Evolutionary conservation across 1,140 invertebrate genomes (phyloP), one percentile per base, ranked within the genome.

Genomic region (Drosophila willistoni): DNA sequence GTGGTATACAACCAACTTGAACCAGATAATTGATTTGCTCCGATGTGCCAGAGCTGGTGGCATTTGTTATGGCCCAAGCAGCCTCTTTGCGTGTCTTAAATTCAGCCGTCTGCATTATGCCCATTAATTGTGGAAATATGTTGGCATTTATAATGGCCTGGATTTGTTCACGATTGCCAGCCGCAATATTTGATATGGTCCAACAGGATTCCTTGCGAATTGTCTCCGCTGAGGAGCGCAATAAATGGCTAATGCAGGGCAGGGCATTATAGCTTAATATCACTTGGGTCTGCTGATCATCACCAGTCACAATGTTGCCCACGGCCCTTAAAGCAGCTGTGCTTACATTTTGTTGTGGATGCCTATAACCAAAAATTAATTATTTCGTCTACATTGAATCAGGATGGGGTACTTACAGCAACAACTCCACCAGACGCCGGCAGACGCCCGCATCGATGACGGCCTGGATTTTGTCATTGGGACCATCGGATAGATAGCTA

Each of bases 141-240:
- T 98, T 97, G 19, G 97, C 97, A 93, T 99, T 98, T 82, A 99
- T 98, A 7, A 99, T 97, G 73, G 96, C 96, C 96, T 99, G 93
- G 79, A 98, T 98, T 93, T 99, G 98, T 80, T 96, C 95, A 56
- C 96, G 94, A 93, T 99, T 99, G 57, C 98, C 98, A 63, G 98
- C 98, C 3, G 98, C 99, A 61, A 99, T 99, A 93, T 99, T 99
- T 42, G 98, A 99, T 74, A 99, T 96, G 51, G 98, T 99, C 98
- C 98, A 99, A 91, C 98, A 99, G 6, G 98, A 97, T 93, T 99
- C 98, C 94, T 99, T 99, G 61, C 96, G 94, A 55, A 99, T 96
- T 25, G 95, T 95, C 93, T 99, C 98, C 82, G 97, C 97, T 41
- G 94, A 90, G 7, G 96, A 96, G 54, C 94, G 94, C 54, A 99